These are phyloP conservation scores for Anguilla japonica DNA, from an alignment of 2,113 vertebrate species.

Conservation along the genomic window DNA sequence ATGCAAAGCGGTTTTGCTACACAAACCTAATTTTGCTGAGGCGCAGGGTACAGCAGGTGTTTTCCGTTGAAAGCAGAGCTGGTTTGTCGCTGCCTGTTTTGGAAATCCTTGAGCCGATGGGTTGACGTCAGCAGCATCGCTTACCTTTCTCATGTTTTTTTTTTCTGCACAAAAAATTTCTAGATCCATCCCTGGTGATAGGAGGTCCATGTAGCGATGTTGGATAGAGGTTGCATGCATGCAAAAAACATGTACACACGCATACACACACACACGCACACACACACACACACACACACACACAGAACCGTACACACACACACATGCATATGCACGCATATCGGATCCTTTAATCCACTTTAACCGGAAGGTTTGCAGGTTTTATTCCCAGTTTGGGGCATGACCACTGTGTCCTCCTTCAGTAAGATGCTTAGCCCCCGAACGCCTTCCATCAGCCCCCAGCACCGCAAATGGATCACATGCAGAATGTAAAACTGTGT, in stretches of 20 bases:
- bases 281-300: no score
- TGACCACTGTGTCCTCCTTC: not conserved
- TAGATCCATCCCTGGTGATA: no score
- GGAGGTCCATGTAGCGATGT: no score
- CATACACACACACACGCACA: no score
- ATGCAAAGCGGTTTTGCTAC: conserved; percentile 43
- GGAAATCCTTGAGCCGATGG: no score
- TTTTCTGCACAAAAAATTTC: no score
- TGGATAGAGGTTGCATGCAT: no score
- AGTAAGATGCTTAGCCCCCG: not conserved
- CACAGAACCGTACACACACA: no score
- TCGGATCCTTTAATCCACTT: not conserved
- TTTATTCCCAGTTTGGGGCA: not conserved
- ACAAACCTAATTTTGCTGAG: conserved; percentile 49
- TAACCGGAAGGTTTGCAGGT: not conserved
- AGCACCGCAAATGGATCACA: not conserved
- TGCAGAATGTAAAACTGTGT: not conserved
- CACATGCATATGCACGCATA: no score
- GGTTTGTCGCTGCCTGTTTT: no score
- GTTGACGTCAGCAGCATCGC: no score
- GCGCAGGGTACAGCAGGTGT: conserved; percentile 39
- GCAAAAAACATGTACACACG: not conserved
- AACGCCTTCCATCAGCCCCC: not conserved
- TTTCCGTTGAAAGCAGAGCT: not conserved
- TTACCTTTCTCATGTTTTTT: no score